Base-by-base conservation (phyloP, 2,113 vertebrate species). In the Syrrhaptes paradoxus region DNA sequence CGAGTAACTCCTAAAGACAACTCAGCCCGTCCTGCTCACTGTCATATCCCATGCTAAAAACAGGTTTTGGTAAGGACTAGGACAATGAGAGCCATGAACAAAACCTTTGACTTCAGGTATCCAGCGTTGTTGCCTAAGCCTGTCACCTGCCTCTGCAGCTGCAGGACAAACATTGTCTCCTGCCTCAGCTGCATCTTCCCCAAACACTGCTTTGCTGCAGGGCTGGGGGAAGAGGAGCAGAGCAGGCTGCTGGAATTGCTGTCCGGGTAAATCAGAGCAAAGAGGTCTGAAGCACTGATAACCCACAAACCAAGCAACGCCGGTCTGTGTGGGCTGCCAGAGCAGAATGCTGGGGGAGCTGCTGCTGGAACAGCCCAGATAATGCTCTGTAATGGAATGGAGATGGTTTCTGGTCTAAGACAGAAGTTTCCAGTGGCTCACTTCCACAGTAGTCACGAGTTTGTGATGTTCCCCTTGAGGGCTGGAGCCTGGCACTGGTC, bases 241-340 rank as follows among this genome's bases (percentile, higher is more conserved):
- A 51, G 19, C 31, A 72, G 5, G 6, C 5, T 62, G 48, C 38
- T 73, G 63, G 65, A 49, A 38, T 6, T 48, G 25, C 24, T 66
- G 18, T 10, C 68, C 59, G 63, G 20, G 13, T 73, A 62, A 86
- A 49, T 13, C 9, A 26, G 9, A 66, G 25, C 52, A 45, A 72
- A 58, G 18, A 38, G 54, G 24, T 57, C 15, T 59, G 0, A 1
- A 74, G 43, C 24, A 22, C 54, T 45, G 49, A 32, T 19, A 31
- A 34, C 29, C 17, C 6, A 1, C 46, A 80, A 67, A 32, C 59
- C 48, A 38, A 86, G 48, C 13, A 18, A 10, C 34, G 26, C 22
- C 66, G 46, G 38, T 24, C 45, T 0, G 0, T 43, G 46, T 29
- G 36, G 58, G n/a, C 36, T 83, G 72, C 41, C 11, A 51, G 51